Evolutionary conservation across 2,888 invertebrate species (phyloP).

Genomic region (Mimumesa dahlbomi): DNA sequence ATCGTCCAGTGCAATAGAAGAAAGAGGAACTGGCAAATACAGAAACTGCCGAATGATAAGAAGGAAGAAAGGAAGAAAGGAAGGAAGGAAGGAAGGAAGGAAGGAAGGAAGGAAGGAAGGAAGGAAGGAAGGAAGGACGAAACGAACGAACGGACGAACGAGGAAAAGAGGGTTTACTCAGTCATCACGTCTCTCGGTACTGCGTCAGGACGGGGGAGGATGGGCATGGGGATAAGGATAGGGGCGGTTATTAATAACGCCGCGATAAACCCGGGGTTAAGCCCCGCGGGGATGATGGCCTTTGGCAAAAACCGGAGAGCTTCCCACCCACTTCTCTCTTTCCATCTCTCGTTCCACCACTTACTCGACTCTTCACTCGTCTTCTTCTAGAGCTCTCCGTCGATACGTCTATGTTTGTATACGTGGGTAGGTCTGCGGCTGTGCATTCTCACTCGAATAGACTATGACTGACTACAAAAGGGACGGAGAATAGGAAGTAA

Average conservation of each 20-base stretch:
- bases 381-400: background rate
- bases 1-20: no score
- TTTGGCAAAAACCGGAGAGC: conserved; percentile 68
- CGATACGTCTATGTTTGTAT: no score
- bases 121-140: conserved; percentile 55
- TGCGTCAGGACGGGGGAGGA: conserved; percentile 54
- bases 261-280: conserved; percentile 72
- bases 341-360: conserved; percentile 12
- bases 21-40: no score
- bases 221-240: conserved; percentile 52
- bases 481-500: no score
- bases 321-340: conserved; percentile 40
- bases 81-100: background rate
- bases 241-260: conserved; percentile 74
- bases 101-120: conserved; percentile 4
- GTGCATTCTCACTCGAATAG: no score
- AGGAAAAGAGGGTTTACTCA: conserved; percentile 60
- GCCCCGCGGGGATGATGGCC: conserved; percentile 71
- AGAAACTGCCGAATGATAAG: no score
- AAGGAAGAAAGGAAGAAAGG: background rate
- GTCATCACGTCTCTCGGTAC: conserved; percentile 58
- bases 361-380: background rate
- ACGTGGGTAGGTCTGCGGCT: no score
- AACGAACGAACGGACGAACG: conserved; percentile 16
- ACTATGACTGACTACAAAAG: no score